Evolutionary conservation across 2,888 invertebrate species (phyloP), one percentile per base, ranked within the genome.

Genomic region (Panopea generosa): DNA sequence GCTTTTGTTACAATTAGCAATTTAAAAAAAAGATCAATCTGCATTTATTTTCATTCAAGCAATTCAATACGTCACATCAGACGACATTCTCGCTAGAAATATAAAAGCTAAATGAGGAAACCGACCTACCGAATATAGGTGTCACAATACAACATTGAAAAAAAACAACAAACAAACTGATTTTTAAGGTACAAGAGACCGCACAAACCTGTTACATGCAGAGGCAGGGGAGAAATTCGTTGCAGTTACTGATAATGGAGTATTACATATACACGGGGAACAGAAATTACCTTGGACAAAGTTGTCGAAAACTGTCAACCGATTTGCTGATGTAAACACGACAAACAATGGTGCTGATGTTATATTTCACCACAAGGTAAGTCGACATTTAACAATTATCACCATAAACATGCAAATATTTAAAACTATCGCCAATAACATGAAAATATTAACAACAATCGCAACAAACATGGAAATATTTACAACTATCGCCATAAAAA

Each of bases 211-310:
- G 3, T 16, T 33, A 33, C 6, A 33, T 33, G 6, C 45, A n/a
- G 67, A 45, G 7, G 67, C 47, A 57, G 89, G 86, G 0, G 70
- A 84, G 59, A 89, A 89, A 73, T 87, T 83, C 61, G 86, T 89
- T 40, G 87, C 85, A 2, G 87, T 88, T 6, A 71, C 69, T 0
- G 59, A 72, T 2, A 84, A 83, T 7, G 89, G 87, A 0, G 77
- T 68, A 0, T 60, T 89, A 33, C 86, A 86, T 49, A 78, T 89
- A 7, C 85, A 87, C 49, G 89, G 89, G 0, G 50, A 80, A 33
- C 66, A 75, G 18, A 87, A 86, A 49, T 69, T 76, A 16, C 60
- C 87, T 0, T 89, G 89, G 89, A 88, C 87, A 9, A 82, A 82
- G 27, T 67, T 88, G 4, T 49, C 81, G 6, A 49, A 56, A 18